Evolutionary conservation across 2,888 invertebrate genomes (phyloP).

Genomic region (Sarcophaga rosellei): DNA sequence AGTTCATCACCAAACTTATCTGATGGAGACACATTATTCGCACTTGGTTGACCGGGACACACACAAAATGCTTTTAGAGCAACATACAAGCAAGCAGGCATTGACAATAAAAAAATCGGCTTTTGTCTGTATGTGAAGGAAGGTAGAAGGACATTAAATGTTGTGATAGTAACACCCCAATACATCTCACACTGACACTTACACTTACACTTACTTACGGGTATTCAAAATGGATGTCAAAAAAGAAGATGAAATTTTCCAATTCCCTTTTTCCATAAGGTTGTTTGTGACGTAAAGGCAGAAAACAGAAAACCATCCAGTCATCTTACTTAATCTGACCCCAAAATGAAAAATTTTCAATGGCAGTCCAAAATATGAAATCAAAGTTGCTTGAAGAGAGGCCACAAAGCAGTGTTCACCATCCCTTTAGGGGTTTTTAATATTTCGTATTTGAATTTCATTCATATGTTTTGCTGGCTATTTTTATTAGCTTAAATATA

Average conservation of each 20-base stretch:
- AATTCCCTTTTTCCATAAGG: neutral
- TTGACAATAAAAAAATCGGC: slow-evolving; percentile 35
- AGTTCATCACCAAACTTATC: slow-evolving; percentile 71
- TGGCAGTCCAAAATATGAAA: slow-evolving; percentile 1
- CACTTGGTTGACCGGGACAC: slow-evolving; percentile 71
- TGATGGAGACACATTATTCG: slow-evolving; percentile 76
- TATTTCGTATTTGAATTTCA: slow-evolving; percentile 36
- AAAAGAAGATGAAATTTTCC: slow-evolving; percentile 18
- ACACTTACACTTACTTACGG: neutral
- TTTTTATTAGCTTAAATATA: slow-evolving; percentile 53
- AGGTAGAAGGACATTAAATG: slow-evolving; percentile 33
- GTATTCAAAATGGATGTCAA: neutral
- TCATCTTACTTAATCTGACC: slow-evolving; percentile 44
- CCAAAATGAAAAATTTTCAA: slow-evolving; percentile 30
- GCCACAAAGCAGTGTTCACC: neutral
- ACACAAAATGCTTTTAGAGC: neutral
- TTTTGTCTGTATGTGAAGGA: slow-evolving; percentile 38
- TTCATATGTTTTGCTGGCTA: slow-evolving; percentile 34
- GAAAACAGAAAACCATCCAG: neutral
- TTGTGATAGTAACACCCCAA: slow-evolving; percentile 31
- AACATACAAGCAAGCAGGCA: slow-evolving; percentile 8
- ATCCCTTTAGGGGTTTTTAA: slow-evolving; percentile 20
- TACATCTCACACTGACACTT: too few species aligned
- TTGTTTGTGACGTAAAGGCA: neutral
- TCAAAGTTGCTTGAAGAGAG: neutral